Percentiles rank a stretch among this genome's conserved stretches.
Conservation (phyloP, 2,113 vertebrate species). For the Ginglymostoma cirratum region DNA sequence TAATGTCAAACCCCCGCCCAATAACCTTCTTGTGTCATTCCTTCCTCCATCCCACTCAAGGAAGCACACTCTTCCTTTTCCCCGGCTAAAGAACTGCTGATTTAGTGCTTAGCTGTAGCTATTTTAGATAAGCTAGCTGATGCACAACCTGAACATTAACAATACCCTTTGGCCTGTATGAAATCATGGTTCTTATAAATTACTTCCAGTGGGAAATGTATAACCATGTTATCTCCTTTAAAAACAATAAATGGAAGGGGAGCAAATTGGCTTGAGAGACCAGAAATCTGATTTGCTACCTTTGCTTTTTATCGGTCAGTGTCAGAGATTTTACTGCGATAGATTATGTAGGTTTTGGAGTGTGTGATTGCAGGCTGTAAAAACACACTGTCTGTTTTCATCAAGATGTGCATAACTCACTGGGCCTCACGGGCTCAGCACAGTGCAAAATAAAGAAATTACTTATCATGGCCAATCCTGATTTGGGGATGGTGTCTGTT, state of each 20-base stretch:
- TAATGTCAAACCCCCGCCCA: neutral
- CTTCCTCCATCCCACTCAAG: neutral
- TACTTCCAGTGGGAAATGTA: neutral
- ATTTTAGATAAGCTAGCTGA: neutral
- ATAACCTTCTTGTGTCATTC: neutral
- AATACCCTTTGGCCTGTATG: neutral
- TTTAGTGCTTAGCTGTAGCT: neutral
- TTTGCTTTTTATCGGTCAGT: neutral
- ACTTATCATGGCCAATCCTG: slow-evolving; percentile 19
- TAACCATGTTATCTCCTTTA: slow-evolving; percentile 18
- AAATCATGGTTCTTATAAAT: neutral
- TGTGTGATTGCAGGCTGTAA: slow-evolving; percentile 36
- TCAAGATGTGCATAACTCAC: slow-evolving; percentile 43
- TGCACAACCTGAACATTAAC: neutral
- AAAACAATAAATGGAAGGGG: neutral
- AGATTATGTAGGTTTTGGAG: neutral
- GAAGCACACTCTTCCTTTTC: neutral
- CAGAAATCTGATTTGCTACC: slow-evolving; percentile 26
- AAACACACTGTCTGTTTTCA: slow-evolving; percentile 40
- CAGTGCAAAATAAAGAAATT: slow-evolving; percentile 37
- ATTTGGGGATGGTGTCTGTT: neutral
- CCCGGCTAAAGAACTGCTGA: neutral
- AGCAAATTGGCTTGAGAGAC: slow-evolving; percentile 3
- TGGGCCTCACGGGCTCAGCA: slow-evolving; percentile 32
- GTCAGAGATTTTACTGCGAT: neutral